Percentiles rank a stretch among this genome's conserved stretches.
Evolutionary conservation across 2,797 vertebrate genomes (phyloP).

Genomic region (Chelon auratus): DNA sequence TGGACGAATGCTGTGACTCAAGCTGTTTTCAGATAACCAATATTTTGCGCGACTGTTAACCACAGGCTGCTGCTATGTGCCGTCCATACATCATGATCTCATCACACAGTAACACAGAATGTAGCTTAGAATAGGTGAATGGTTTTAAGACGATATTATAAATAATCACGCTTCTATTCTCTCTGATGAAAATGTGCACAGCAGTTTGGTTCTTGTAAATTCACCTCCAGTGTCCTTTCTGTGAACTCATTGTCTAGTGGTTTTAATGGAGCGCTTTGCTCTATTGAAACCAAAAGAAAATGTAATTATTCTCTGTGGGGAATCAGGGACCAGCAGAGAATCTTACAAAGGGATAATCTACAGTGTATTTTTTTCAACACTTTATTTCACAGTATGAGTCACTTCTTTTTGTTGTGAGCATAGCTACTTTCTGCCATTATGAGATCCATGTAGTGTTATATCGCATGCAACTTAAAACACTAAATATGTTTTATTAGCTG

Average conservation of each 20-base stretch:
- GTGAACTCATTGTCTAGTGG: no score
- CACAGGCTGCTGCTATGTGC: not conserved
- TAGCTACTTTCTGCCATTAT: slow-evolving; percentile 1
- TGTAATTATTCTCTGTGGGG: not conserved
- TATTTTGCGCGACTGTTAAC: not conserved
- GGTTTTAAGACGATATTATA: not conserved
- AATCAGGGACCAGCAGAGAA: not conserved
- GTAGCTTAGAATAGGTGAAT: no score
- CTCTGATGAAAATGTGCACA: not conserved
- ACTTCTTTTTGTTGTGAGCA: not conserved
- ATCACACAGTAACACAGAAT: no score
- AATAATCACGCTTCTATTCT: not conserved
- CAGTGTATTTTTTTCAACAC: not conserved
- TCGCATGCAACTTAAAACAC: slow-evolving; percentile 4
- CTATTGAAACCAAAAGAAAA: not conserved
- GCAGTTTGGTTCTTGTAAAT: not conserved
- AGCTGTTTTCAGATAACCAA: not conserved
- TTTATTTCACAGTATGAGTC: not conserved
- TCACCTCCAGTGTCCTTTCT: not conserved
- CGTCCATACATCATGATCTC: no score
- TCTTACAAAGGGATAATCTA: not conserved
- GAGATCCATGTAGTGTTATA: slow-evolving; percentile 3
- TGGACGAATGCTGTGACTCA: not conserved
- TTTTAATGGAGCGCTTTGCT: no score
- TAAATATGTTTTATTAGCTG: slow-evolving; percentile 1